Conservation (phyloP, 1,140 invertebrate genomes). For the Bombus picipes region DNA sequence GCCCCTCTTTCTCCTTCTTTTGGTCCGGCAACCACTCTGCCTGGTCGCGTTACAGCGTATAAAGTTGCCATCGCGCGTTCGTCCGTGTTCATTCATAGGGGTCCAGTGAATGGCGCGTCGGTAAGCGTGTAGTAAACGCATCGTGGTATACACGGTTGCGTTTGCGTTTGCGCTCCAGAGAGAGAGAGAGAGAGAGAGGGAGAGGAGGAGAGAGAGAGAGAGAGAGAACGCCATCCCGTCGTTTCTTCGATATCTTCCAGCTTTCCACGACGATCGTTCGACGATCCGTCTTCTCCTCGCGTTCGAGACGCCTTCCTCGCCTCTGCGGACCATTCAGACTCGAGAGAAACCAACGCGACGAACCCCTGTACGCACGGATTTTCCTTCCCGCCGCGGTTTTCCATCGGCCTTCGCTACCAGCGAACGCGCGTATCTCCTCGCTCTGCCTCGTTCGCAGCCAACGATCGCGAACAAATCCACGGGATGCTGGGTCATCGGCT, state of each 20-base stretch:
- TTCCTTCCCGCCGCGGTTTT: slow-evolving; percentile 57
- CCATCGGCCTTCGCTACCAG: slow-evolving; percentile 64
- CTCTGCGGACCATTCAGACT: too few species aligned
- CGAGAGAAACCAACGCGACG: too few species aligned
- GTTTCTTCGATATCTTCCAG: neutral
- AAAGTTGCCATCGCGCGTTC: slow-evolving; percentile 79
- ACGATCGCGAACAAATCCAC: slow-evolving; percentile 29
- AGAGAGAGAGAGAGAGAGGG: too few species aligned
- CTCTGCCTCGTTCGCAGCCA: slow-evolving; percentile 37
- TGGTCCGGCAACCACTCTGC: slow-evolving; percentile 14
- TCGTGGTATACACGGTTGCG: slow-evolving; percentile 15
- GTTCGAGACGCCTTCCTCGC: neutral
- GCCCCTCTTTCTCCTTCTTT: slow-evolving; percentile 58
- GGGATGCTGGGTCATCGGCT: neutral
- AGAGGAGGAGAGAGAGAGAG: too few species aligned
- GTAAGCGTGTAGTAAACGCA: slow-evolving; percentile 70
- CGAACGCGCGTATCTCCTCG: slow-evolving; percentile 9
- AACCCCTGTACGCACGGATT: slow-evolving; percentile 31
- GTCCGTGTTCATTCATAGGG: slow-evolving; percentile 80
- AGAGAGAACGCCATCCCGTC: too few species aligned
- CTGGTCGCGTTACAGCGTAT: slow-evolving; percentile 68
- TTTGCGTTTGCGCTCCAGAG: neutral
- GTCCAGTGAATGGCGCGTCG: slow-evolving; percentile 78
- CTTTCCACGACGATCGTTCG: too few species aligned
- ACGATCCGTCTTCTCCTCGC: too few species aligned